A percentile compares a stretch with the other conserved stretches of the same genome.
Evolutionary conservation across 2,113 vertebrate species (phyloP).

Genomic region (Isurus oxyrinchus): DNA sequence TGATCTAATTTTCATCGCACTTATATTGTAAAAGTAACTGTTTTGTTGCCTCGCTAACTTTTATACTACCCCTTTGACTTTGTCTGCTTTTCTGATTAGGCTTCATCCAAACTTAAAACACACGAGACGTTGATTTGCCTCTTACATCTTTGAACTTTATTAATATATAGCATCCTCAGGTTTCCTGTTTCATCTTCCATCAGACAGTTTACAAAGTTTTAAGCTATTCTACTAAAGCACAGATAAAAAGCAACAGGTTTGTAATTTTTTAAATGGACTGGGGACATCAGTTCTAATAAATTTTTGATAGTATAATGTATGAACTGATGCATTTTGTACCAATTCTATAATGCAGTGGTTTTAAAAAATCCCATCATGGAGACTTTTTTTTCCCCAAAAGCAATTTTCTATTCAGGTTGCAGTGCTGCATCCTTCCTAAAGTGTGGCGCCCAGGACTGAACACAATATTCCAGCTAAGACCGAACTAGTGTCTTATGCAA

Average conservation of each 20-base stretch:
- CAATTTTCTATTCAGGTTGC: neutral
- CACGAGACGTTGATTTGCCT: neutral
- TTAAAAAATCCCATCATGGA: neutral
- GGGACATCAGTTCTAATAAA: neutral
- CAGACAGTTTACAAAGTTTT: neutral
- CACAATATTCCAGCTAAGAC: too few species aligned
- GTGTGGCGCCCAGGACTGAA: too few species aligned
- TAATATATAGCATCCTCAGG: neutral
- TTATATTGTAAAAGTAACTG: neutral
- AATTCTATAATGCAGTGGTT: neutral
- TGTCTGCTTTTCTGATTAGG: neutral
- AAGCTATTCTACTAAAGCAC: neutral
- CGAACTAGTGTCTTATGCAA: too few species aligned
- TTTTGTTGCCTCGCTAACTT: neutral
- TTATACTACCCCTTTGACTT: neutral
- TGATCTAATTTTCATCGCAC: neutral
- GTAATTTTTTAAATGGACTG: neutral
- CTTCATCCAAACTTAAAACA: neutral
- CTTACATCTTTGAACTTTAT: neutral
- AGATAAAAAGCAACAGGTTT: neutral
- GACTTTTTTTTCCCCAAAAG: neutral
- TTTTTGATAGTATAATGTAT: neutral
- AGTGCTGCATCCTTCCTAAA: neutral
- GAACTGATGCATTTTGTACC: neutral
- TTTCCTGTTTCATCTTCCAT: neutral